Conservation (phyloP, 1,140 invertebrate genomes). For the Hypsibius dujardini region DNA sequence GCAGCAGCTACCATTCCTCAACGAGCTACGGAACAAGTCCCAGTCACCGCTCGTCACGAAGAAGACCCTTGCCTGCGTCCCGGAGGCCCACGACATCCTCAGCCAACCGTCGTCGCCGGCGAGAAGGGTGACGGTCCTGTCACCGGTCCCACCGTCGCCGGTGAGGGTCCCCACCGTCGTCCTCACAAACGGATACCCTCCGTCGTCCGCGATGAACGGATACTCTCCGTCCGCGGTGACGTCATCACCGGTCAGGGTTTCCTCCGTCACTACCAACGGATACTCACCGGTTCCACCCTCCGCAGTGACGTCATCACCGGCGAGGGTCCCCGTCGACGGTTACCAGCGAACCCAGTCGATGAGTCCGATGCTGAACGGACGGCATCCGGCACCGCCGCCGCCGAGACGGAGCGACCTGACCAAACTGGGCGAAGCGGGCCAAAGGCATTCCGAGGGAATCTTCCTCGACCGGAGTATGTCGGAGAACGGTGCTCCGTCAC, state of each 20-base stretch:
- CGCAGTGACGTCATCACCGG: not conserved
- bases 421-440: slow-evolving; percentile 27
- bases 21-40: slow-evolving; percentile 1
- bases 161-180: too few species aligned
- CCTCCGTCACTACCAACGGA: too few species aligned
- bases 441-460: not conserved
- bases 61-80: not conserved
- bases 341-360: not conserved
- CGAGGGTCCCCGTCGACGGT: not conserved
- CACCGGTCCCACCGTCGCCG: not conserved
- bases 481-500: not conserved
- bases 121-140: not conserved
- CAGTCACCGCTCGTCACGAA: not conserved
- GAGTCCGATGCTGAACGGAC: not conserved
- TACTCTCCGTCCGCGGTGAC: too few species aligned
- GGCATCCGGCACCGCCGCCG: slow-evolving; percentile 22
- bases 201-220: too few species aligned
- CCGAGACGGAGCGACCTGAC: slow-evolving; percentile 41
- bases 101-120: slow-evolving; percentile 11
- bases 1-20: not conserved
- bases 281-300: not conserved
- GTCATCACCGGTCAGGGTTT: too few species aligned
- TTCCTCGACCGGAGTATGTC: not conserved
- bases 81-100: not conserved
- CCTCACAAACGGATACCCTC: too few species aligned